These are phyloP conservation scores for Drosophila hamatofila DNA, from an alignment of 2,888 invertebrate genomes.

Conservation along the genomic window DNA sequence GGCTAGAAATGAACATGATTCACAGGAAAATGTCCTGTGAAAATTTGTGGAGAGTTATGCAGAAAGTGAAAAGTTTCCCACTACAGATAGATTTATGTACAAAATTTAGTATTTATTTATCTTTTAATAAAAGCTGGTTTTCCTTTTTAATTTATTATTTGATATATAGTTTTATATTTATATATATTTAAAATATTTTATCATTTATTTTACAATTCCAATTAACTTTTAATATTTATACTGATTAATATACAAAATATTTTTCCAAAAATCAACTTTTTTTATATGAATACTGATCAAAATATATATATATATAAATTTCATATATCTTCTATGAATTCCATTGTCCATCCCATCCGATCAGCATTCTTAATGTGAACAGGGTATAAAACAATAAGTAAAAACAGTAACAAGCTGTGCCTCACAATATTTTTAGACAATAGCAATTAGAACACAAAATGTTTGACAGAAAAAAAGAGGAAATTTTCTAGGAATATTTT, in stretches of 20 bases:
- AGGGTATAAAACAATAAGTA: slow-evolving; percentile 5
- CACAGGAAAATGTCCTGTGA: background rate
- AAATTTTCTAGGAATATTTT: background rate
- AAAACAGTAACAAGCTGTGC: background rate
- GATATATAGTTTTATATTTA: background rate
- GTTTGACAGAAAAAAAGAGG: background rate
- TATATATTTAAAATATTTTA: no score
- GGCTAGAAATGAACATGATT: background rate
- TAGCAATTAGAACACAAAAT: slow-evolving; percentile 20
- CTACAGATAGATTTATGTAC: no score
- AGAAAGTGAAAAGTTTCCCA: background rate
- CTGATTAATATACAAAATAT: background rate
- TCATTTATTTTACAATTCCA: no score
- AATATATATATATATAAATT: background rate
- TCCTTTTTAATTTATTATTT: background rate
- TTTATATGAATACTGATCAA: background rate
- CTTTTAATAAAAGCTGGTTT: no score
- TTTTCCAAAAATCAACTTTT: no score
- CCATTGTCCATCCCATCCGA: background rate
- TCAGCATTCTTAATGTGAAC: no score
- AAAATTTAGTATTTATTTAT: no score
- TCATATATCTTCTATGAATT: background rate
- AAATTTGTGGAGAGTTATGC: background rate
- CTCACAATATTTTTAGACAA: slow-evolving; percentile 14
- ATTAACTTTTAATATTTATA: background rate